Conservation (phyloP, 1,140 invertebrate species). For the Tachypleus tridentatus region DNA sequence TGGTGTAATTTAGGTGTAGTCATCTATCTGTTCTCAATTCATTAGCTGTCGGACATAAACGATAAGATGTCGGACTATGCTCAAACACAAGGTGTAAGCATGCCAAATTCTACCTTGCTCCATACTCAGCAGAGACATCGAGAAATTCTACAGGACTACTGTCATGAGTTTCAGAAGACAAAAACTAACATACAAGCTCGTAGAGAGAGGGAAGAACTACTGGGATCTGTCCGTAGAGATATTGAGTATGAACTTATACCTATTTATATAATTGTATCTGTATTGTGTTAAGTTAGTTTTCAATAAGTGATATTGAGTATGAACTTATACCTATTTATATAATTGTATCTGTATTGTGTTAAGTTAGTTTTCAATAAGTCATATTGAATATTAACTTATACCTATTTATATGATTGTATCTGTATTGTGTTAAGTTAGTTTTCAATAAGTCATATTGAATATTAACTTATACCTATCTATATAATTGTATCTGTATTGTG, state of each 20-base stretch:
- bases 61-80: slow-evolving; percentile 72
- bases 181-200: slow-evolving; percentile 70
- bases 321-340: slow-evolving; percentile 5
- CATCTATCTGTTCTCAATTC: neutral
- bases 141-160: slow-evolving; percentile 88
- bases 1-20: neutral
- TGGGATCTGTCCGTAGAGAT: slow-evolving; percentile 57
- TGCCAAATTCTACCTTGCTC: slow-evolving; percentile 52
- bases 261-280: neutral
- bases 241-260: slow-evolving; percentile 42
- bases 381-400: slow-evolving; percentile 45
- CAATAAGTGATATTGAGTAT: slow-evolving; percentile 51
- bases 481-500: slow-evolving; percentile 1
- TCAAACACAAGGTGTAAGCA: slow-evolving; percentile 37
- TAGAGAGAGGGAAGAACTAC: slow-evolving; percentile 72
- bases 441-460: slow-evolving; percentile 50
- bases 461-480: slow-evolving; percentile 17
- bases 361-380: slow-evolving; percentile 34
- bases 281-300: slow-evolving; percentile 5
- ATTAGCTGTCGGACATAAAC: slow-evolving; percentile 61
- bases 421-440: slow-evolving; percentile 4
- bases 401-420: neutral
- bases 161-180: slow-evolving; percentile 84
- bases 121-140: slow-evolving; percentile 89
- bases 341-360: slow-evolving; percentile 6